Conservation (phyloP, 2,797 vertebrate genomes). For the Sebastes itinus region DNA sequence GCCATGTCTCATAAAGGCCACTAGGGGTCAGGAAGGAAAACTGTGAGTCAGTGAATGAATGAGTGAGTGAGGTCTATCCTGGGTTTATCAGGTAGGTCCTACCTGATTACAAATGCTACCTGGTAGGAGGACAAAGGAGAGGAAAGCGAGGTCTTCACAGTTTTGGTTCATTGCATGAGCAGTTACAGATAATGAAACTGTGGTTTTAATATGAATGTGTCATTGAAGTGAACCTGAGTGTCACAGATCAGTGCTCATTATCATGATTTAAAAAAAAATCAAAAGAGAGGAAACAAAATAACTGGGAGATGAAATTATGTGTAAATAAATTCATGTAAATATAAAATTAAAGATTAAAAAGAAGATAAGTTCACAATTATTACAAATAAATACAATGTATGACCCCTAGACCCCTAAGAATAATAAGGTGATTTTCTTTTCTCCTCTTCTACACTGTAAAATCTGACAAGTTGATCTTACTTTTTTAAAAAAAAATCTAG, state of each 20-base stretch:
- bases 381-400: background rate
- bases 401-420: background rate
- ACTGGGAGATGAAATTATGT: background rate
- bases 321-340: background rate
- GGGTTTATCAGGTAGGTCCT: background rate
- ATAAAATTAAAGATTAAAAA: background rate
- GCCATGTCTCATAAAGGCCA: background rate
- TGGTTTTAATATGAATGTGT: background rate
- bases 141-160: background rate
- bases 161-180: background rate
- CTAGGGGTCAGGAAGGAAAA: slow-evolving; percentile 30
- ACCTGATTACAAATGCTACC: too few relatives aligned
- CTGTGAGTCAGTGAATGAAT: background rate
- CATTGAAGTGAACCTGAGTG: background rate
- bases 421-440: background rate
- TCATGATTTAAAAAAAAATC: background rate
- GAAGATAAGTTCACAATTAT: background rate
- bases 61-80: background rate
- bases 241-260: background rate
- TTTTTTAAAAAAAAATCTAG: too few relatives aligned
- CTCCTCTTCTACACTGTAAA: background rate
- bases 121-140: background rate
- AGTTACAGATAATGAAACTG: background rate
- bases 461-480: too few relatives aligned
- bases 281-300: background rate